Percentiles rank a stretch among this genome's conserved stretches.
phyloP scores from a whole-genome alignment of 2,797 vertebrate species.

The Carcharodon carcharias region DNA sequence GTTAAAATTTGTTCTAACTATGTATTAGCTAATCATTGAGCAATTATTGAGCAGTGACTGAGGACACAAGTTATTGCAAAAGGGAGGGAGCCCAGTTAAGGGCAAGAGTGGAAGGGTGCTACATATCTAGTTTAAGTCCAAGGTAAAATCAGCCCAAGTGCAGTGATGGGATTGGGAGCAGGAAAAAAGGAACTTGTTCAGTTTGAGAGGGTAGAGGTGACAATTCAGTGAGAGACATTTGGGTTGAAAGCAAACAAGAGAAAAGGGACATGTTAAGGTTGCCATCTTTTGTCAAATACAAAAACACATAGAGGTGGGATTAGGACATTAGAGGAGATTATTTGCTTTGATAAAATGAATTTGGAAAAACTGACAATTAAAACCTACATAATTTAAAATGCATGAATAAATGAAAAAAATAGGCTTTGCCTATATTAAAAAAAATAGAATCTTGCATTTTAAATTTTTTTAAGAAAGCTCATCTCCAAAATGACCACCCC shows the following conservation, averaged over 20 bases:
- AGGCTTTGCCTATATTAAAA: background rate
- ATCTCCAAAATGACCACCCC: background rate
- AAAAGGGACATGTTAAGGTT: background rate
- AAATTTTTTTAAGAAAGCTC: background rate
- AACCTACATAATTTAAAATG: background rate
- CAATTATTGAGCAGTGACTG: background rate
- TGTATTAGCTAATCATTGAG: background rate
- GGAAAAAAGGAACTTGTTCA: background rate
- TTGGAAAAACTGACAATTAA: background rate
- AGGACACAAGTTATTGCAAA: background rate
- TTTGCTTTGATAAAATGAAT: background rate
- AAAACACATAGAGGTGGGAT: background rate
- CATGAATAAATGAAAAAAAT: background rate
- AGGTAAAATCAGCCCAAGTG: background rate
- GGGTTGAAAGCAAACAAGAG: background rate
- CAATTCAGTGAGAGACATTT: background rate
- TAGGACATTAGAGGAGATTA: background rate
- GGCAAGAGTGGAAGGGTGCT: background rate
- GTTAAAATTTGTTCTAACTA: background rate
- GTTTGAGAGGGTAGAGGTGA: background rate
- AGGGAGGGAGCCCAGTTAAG: background rate
- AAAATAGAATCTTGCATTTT: background rate
- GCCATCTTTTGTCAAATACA: background rate
- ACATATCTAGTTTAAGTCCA: background rate
- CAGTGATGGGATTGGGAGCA: background rate